A percentile compares a stretch with the other conserved stretches of the same genome.
These are phyloP conservation scores for Halcyon leucocephala DNA, from an alignment of 2,797 vertebrate species.

Conservation along the genomic window DNA sequence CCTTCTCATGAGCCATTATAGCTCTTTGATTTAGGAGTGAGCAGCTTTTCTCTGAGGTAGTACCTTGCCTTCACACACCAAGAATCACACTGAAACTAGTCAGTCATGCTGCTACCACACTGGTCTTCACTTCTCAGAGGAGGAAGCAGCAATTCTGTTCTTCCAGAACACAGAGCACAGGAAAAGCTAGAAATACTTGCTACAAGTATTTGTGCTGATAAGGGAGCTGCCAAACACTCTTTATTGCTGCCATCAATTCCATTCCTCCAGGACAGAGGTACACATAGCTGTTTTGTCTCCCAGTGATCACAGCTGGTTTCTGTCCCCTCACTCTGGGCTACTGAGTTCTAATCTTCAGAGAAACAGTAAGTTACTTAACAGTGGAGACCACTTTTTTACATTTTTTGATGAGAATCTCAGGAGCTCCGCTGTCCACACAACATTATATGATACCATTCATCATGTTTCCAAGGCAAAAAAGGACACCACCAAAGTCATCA, in stretches of 20 bases:
- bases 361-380: constrained; percentile 32
- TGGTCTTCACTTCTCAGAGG: neutral
- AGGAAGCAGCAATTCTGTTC: constrained; percentile 15
- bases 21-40: neutral
- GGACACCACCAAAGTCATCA: neutral
- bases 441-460: neutral
- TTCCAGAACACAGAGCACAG: constrained; percentile 43
- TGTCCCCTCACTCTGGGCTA: neutral
- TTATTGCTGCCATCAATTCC: constrained; percentile 55
- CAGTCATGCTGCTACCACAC: neutral
- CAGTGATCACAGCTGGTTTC: constrained; percentile 33
- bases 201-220: constrained; percentile 21
- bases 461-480: neutral
- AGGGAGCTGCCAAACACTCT: constrained; percentile 48
- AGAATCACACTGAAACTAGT: neutral
- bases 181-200: constrained; percentile 18
- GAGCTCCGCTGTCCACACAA: neutral
- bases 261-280: constrained; percentile 8
- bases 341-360: constrained; percentile 43
- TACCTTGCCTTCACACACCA: constrained; percentile 20
- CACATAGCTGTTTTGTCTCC: constrained; percentile 8
- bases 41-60: constrained; percentile 27
- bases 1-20: neutral
- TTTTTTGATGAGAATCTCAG: neutral
- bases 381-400: neutral